phyloP scores from a whole-genome alignment of 2,113 vertebrate species.

The Gnathonemus longibarbis region DNA sequence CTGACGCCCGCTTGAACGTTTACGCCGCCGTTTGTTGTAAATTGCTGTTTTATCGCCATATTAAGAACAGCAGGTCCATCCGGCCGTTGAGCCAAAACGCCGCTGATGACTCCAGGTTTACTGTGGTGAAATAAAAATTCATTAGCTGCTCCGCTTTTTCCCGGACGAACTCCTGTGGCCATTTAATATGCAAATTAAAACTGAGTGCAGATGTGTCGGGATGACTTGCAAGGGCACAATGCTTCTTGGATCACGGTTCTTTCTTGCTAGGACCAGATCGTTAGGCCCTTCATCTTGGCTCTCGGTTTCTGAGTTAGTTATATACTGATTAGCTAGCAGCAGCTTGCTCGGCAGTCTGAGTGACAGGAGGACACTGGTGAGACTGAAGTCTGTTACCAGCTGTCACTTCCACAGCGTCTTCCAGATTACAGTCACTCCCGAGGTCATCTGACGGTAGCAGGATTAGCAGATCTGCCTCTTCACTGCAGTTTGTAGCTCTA shows the following conservation, averaged over 20 bases:
- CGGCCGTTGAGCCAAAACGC: neutral
- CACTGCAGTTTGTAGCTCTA: neutral
- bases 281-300: neutral
- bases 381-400: neutral
- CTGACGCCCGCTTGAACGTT: neutral
- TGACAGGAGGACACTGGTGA: neutral
- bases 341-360: neutral
- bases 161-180: neutral
- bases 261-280: neutral
- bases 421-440: neutral
- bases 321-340: neutral
- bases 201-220: neutral
- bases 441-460: neutral
- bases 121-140: slow-evolving; percentile 3
- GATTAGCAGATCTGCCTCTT: neutral
- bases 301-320: neutral
- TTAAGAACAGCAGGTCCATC: neutral
- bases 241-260: neutral
- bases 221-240: neutral
- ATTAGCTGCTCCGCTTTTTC: neutral
- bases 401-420: neutral
- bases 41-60: neutral
- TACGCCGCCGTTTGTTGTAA: neutral
- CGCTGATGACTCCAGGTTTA: neutral
- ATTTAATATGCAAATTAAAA: neutral